A percentile compares a stretch with the other conserved stretches of the same genome.
phyloP scores from a whole-genome alignment of 2,113 vertebrate genomes.

The Polypterus senegalus region DNA sequence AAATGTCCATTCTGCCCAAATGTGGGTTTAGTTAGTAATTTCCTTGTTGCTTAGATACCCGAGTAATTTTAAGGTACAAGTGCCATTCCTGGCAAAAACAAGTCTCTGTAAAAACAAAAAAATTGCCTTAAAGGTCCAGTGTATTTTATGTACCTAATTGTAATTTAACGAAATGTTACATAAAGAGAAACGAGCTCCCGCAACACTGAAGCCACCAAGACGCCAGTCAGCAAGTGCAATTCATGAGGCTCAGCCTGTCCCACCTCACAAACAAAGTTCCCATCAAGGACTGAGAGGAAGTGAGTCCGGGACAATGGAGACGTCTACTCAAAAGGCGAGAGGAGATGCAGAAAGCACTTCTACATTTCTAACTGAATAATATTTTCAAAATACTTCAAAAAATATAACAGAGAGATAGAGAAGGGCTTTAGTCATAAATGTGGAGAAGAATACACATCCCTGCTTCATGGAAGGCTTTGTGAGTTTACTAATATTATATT shows the following conservation, averaged over 20 bases:
- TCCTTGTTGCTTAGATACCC: conserved; percentile 45
- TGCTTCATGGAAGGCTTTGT: too few relatives aligned
- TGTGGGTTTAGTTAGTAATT: conserved; percentile 29
- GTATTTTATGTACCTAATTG: conserved; percentile 18
- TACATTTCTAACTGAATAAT: too few relatives aligned
- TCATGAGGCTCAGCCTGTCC: conserved; percentile 13
- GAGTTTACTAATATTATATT: too few relatives aligned
- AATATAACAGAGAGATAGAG: too few relatives aligned
- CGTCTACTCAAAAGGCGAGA: too few relatives aligned
- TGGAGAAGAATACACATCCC: too few relatives aligned
- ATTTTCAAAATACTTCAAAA: too few relatives aligned
- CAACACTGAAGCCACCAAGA: background rate
- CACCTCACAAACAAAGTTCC: conserved; percentile 13
- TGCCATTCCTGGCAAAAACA: conserved; percentile 20
- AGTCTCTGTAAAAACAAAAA: background rate
- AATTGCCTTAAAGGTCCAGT: conserved; percentile 6
- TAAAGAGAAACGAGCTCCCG: conserved; percentile 2
- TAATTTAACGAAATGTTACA: background rate
- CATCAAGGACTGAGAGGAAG: background rate
- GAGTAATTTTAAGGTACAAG: conserved; percentile 30
- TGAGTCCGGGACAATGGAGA: too few relatives aligned
- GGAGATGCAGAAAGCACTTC: too few relatives aligned
- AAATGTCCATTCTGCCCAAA: conserved; percentile 26
- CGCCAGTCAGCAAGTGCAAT: conserved; percentile 3
- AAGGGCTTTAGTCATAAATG: too few relatives aligned